Conservation (phyloP, 2,113 vertebrate genomes). For the Zosterops hypoxanthus region DNA sequence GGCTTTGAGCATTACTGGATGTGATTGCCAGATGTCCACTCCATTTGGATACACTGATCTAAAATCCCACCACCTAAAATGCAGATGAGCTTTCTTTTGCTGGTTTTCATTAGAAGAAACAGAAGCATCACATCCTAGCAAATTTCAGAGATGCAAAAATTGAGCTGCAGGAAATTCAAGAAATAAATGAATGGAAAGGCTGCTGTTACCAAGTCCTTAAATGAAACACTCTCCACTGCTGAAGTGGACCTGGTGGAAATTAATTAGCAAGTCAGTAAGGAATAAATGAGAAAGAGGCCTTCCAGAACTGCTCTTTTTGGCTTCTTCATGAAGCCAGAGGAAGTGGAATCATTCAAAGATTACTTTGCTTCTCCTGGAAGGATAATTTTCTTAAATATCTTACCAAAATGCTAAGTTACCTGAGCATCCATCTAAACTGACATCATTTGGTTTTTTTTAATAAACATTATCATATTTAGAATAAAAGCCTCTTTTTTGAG, state of each 20-base stretch:
- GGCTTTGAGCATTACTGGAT: not conserved
- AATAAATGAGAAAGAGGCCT: not conserved
- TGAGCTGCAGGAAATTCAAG: not conserved
- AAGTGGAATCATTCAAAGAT: not conserved
- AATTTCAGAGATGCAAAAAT: not conserved
- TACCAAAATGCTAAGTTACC: not conserved
- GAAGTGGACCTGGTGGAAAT: not conserved
- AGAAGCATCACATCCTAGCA: not conserved
- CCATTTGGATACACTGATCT: not conserved
- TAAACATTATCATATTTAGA: not conserved
- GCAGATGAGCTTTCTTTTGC: not conserved
- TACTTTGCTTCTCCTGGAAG: not conserved
- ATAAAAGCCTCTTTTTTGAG: not conserved
- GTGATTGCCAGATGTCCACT: not conserved
- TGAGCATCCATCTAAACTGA: not conserved
- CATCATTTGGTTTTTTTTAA: fast-evolving
- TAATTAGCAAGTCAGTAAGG: not conserved
- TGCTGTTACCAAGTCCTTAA: not conserved
- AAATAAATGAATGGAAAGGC: not conserved
- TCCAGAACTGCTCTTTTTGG: not conserved
- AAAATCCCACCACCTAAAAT: not conserved
- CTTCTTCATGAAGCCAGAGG: not conserved
- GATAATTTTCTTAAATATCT: not conserved
- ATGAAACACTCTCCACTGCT: not conserved
- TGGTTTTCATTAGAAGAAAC: not conserved